Evolutionary conservation across 2,888 invertebrate species (phyloP), one percentile per base, ranked within the genome.

Genomic region (Limnephilus auricula): DNA sequence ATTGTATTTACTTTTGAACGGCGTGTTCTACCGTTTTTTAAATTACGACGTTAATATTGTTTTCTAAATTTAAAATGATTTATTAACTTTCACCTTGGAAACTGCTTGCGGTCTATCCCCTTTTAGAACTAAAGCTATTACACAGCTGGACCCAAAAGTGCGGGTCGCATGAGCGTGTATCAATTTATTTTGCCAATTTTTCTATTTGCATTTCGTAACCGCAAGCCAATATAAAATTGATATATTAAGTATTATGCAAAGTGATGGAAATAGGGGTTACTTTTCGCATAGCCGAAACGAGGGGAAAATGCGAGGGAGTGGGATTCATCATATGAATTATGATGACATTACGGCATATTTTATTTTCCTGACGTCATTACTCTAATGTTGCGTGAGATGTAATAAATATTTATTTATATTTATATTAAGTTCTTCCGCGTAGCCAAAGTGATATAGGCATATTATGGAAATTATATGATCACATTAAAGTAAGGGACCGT

Each of bases 161-260:
- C 34, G 31, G 31, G 45, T 37, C 31, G 30, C 87, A 31, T 30
- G 50, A 18, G 84, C 90, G 82, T 50, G 50, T 34, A 31, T 90
- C 84, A 90, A 84, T 90, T 90, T 78, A 90, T 90, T 84, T 90
- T 90, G 84, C 90, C 90, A 90, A 90, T 90, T 90, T 90, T 65
- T 84, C 25, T 37, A 90, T 84, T 90, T 90, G 90, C 83, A 90
- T 90, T 86, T 86, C 86, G 79, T 86, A 86, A 90, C 90, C 91
- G 79, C 91, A 86, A 31, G 82, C 83, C 88, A 91, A 91, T 88
- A 89, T 32, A 91, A 91, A 91, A 86, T 80, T 90, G 90, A 90
- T 90, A 90, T 90, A 90, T 90, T 90, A 90, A 78, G 90, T 79
- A 90, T 90, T 90, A 90, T 86, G 86, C 45, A 86, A 86, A 90